Evolutionary conservation across 2,888 invertebrate genomes (phyloP).

Genomic region (Pristionchus arcanus): DNA sequence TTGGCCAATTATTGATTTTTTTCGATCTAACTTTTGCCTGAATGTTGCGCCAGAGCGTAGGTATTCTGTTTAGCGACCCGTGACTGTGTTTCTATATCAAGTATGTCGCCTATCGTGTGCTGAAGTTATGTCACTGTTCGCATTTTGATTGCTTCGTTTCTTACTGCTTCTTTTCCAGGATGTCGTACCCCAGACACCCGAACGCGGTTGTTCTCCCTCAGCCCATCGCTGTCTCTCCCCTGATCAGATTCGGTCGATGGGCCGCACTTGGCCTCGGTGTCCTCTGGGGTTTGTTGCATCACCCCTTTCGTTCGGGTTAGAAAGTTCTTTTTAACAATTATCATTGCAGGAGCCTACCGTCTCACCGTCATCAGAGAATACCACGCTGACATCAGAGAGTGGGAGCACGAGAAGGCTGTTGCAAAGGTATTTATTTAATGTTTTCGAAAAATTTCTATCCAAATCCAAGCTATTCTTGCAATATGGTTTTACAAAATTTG

Average conservation of each 20-base stretch:
- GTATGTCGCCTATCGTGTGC: neutral
- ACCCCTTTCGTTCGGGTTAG: neutral
- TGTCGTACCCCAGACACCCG: slow-evolving; percentile 73
- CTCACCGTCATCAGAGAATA: slow-evolving; percentile 75
- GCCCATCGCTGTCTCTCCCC: slow-evolving; percentile 77
- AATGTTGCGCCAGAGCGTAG: neutral
- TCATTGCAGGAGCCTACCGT: slow-evolving; percentile 67
- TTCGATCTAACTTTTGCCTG: neutral
- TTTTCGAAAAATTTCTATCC: no score
- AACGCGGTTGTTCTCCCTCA: slow-evolving; percentile 74
- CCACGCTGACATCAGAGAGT: slow-evolving; percentile 78
- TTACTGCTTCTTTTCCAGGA: slow-evolving; percentile 58
- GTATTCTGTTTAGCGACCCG: neutral
- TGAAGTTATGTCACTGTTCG: neutral
- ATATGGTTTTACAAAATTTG: neutral
- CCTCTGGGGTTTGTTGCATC: slow-evolving; percentile 67
- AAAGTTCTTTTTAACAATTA: neutral
- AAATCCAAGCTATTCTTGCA: neutral
- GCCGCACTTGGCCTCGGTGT: slow-evolving; percentile 77
- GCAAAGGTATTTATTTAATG: slow-evolving; percentile 56
- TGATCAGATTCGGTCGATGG: slow-evolving; percentile 76
- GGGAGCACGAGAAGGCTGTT: slow-evolving; percentile 78
- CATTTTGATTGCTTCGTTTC: neutral
- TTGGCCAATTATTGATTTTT: neutral
- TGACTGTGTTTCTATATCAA: neutral